These are phyloP conservation scores for Liparis tanakae DNA, from an alignment of 2,797 vertebrate genomes.

Conservation along the genomic window DNA sequence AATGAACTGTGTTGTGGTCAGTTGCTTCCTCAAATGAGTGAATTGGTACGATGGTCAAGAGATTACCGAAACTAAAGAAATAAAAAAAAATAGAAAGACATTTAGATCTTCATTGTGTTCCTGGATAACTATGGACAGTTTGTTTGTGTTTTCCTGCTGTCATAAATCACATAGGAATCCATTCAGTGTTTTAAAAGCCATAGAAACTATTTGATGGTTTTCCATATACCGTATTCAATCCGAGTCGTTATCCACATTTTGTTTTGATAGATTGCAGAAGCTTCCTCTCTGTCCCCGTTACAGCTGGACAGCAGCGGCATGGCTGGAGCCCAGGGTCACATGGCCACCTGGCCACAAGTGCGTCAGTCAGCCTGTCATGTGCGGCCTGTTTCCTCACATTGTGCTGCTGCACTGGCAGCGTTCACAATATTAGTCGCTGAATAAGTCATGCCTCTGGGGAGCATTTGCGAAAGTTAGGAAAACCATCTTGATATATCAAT, in stretches of 20 bases:
- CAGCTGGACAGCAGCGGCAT: constrained; percentile 45
- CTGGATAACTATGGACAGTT: background rate
- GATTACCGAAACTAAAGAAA: background rate
- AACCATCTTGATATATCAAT: constrained; percentile 12
- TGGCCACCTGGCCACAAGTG: constrained; percentile 71
- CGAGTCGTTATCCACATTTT: constrained; percentile 28
- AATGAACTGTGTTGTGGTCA: background rate
- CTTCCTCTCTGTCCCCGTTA: constrained; percentile 55
- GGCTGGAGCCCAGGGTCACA: constrained; percentile 55
- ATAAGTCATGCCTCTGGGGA: constrained; percentile 34
- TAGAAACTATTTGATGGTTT: constrained; percentile 12
- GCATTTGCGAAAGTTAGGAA: background rate
- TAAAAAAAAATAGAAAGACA: background rate
- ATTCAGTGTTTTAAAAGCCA: background rate
- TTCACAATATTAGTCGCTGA: constrained; percentile 30
- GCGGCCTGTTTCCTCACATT: constrained; percentile 77
- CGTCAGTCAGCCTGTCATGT: constrained; percentile 74
- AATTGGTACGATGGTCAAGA: background rate
- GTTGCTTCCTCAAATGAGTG: background rate
- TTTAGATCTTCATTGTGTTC: background rate
- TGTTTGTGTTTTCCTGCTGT: background rate
- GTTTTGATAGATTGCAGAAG: constrained; percentile 69
- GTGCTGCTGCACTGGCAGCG: constrained; percentile 55
- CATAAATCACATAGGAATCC: background rate
- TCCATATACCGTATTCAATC: constrained; percentile 12